Evolutionary conservation across 2,797 vertebrate genomes (phyloP), one percentile per base, ranked within the genome.

Genomic region (Anguilla pacifica): DNA sequence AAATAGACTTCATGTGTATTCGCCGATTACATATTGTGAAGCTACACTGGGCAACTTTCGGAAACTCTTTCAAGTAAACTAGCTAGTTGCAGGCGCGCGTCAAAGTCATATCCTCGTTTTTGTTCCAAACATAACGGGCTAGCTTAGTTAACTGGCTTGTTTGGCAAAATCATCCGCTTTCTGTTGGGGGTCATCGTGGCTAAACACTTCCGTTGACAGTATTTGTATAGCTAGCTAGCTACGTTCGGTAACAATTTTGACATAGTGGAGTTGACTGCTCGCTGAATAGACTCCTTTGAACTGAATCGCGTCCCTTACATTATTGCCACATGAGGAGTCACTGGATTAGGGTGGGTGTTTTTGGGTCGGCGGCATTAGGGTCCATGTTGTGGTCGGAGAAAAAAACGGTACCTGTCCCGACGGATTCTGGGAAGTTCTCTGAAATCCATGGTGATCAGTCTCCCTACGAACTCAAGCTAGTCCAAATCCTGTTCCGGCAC

Each of bases 401-500:
- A 91, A 96, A 93, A 87, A 81, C 90, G 0, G 86, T 94, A 7
- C 59, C 89, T 0, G 91, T 91, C 55, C 89, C 77, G 2, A 39
- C 9, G 28, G 55, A 89, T 64, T 82, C 85, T 0, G n/a, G 53
- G 35, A 81, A 9, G 6, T 10, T 6, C 0, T 1, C 53, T 1
- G 31, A 85, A 28, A 83, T 87, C 2, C 35, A 55, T 0, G 85
- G 88, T 10, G 53, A 57, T 72, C 57, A 74, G 43, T 93, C 94
- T 55, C 89, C 88, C 0, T 96, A 97, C 49, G 93, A 98, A 74
- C 94, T 99, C 67, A 96, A 96, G 88, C 93, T 97, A 94, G 97
- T 98, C 86, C 98, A 98, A 91, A 96, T 98, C 7, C 91, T 98
- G 77, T 99, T 97, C 90, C 96, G 98, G 84, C 98, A 98, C n/a